Percentiles rank a stretch among this genome's conserved stretches.
These are phyloP conservation scores for Cryptocephalus primarius DNA, from an alignment of 2,888 invertebrate species.

Conservation along the genomic window DNA sequence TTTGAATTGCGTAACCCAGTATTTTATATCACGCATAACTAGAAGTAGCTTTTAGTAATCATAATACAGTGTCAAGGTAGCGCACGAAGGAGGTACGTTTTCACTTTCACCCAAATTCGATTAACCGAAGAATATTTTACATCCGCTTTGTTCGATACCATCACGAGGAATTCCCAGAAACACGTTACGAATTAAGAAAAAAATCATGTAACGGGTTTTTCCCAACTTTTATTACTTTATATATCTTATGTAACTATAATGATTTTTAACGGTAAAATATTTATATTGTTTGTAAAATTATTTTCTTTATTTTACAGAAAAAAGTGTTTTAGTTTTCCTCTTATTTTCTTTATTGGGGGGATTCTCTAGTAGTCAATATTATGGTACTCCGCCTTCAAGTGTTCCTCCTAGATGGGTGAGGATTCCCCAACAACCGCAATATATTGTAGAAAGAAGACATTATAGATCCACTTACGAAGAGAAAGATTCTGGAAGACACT, in stretches of 20 bases:
- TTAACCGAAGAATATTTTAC: conserved; percentile 9
- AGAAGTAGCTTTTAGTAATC: conserved; percentile 2
- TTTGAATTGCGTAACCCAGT: conserved; percentile 7
- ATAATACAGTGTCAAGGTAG: conserved; percentile 19
- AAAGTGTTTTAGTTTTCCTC: too few relatives aligned
- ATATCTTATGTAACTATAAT: too few relatives aligned
- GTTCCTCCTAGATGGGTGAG: conserved; percentile 23
- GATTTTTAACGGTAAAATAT: too few relatives aligned
- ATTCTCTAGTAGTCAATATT: too few relatives aligned
- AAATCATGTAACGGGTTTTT: too few relatives aligned
- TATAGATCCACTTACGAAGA: conserved; percentile 9
- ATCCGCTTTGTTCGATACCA: conserved; percentile 14
- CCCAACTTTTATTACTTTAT: too few relatives aligned
- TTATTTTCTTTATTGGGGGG: too few relatives aligned
- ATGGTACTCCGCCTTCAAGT: neutral
- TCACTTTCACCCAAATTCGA: conserved; percentile 22
- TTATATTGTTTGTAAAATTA: too few relatives aligned
- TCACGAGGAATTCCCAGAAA: conserved; percentile 11
- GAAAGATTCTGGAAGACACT: conserved; percentile 28
- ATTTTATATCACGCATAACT: conserved; percentile 8
- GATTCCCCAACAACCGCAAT: conserved; percentile 17
- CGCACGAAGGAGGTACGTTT: conserved; percentile 13
- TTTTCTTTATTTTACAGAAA: too few relatives aligned
- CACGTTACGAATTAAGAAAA: neutral
- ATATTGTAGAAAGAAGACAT: conserved; percentile 2